These are phyloP conservation scores for Myrmophylax atrothorax DNA, from an alignment of 2,113 vertebrate species.

Conservation along the genomic window DNA sequence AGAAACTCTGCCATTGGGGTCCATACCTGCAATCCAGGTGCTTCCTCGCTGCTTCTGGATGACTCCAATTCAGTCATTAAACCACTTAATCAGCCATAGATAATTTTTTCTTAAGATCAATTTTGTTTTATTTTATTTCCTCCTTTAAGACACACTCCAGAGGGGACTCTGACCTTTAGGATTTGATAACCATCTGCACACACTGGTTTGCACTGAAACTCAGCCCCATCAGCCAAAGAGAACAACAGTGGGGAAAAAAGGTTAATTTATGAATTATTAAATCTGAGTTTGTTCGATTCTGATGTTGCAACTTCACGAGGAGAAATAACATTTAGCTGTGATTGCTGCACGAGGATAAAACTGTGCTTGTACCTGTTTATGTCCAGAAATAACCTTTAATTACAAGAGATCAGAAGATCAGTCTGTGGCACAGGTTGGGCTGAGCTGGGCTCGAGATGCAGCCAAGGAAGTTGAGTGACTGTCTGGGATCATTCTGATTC, in stretches of 20 bases:
- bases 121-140: background rate
- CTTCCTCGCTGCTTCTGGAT: background rate
- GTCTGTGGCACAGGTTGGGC: background rate
- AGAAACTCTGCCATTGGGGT: accelerated
- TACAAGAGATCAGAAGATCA: background rate
- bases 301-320: background rate
- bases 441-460: accelerated
- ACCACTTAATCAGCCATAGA: background rate
- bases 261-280: background rate
- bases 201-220: background rate
- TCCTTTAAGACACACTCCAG: background rate
- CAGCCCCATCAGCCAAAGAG: background rate
- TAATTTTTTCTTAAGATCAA: background rate
- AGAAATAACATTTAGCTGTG: background rate
- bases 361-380: background rate
- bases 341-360: background rate
- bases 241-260: background rate
- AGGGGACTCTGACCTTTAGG: background rate
- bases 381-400: background rate
- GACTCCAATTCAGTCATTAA: background rate
- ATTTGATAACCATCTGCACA: background rate
- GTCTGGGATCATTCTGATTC: background rate
- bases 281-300: background rate
- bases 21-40: background rate
- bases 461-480: background rate